Percentiles rank a stretch among this genome's conserved stretches.
These are phyloP conservation scores for Podarcis siculus DNA, from an alignment of 2,797 vertebrate genomes.

Conservation along the genomic window DNA sequence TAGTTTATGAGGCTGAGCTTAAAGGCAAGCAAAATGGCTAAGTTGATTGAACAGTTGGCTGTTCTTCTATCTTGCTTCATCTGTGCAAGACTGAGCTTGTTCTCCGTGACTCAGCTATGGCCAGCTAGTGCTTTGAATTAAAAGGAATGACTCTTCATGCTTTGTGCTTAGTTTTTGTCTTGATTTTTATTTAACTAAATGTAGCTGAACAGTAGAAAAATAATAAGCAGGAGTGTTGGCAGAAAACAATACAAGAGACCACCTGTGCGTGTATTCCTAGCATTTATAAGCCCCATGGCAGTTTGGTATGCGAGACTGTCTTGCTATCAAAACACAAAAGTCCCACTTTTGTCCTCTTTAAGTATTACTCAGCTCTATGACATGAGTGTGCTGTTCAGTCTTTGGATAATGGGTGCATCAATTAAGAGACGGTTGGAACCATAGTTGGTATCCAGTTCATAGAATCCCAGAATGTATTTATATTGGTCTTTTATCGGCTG, in stretches of 20 bases:
- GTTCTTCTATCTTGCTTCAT: conserved; percentile 44
- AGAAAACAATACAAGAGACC: neutral
- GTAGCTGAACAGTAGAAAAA: conserved; percentile 48
- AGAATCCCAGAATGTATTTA: neutral
- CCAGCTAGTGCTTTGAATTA: conserved; percentile 64
- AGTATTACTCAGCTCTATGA: neutral
- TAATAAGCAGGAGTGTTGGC: conserved; percentile 25
- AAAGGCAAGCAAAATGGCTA: conserved; percentile 44
- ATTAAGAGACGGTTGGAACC: neutral
- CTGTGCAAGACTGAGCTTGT: conserved; percentile 60
- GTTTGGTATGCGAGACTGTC: conserved; percentile 21
- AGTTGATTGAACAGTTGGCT: conserved; percentile 49
- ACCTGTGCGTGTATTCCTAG: conserved; percentile 13
- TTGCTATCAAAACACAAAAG: neutral
- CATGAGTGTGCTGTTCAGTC: neutral
- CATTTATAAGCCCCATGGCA: conserved; percentile 2
- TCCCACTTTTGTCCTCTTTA: neutral
- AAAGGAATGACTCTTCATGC: conserved; percentile 57
- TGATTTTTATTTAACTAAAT: conserved; percentile 53
- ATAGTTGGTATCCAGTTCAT: neutral
- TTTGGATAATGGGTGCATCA: neutral
- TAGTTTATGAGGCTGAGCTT: neutral
- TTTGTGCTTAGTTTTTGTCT: conserved; percentile 51
- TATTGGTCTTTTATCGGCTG: neutral
- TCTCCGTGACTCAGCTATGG: conserved; percentile 66